Percentiles rank a stretch among this genome's conserved stretches.
Evolutionary conservation across 2,888 invertebrate genomes (phyloP).

Genomic region (Rotaria magnacalcarata): DNA sequence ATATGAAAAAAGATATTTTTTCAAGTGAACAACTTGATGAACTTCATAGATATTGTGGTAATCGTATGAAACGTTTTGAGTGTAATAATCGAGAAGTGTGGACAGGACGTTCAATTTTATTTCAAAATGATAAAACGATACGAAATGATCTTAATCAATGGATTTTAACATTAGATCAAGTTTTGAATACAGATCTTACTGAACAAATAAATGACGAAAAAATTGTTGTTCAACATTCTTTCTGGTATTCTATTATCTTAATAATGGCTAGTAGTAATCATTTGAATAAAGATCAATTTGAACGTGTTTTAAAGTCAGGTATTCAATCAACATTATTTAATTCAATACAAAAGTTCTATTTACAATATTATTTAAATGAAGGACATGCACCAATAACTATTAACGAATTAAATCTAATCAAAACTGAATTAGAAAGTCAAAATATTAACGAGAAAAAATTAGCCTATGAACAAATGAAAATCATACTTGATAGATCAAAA

Average conservation of each 20-base stretch:
- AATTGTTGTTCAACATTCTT: not conserved
- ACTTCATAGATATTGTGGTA: not conserved
- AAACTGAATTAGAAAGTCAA: not conserved
- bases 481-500: not conserved
- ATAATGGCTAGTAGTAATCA: not conserved
- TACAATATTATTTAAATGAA: constrained; percentile 16
- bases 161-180: not conserved
- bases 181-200: not conserved
- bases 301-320: not conserved
- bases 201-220: not conserved
- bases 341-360: constrained; percentile 2
- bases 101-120: not conserved
- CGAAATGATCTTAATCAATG: not conserved
- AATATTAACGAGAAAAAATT: not conserved
- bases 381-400: constrained; percentile 6
- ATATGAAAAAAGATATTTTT: not conserved
- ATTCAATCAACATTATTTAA: constrained; percentile 1
- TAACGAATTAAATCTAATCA: not conserved
- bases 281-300: constrained; percentile 18
- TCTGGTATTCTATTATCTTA: not conserved
- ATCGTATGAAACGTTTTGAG: not conserved
- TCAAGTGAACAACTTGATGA: not conserved
- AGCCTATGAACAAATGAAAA: not conserved
- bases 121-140: not conserved
- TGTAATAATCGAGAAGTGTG: not conserved